Conservation (phyloP, 2,888 invertebrate species). For the Embidobia sp. region DNA sequence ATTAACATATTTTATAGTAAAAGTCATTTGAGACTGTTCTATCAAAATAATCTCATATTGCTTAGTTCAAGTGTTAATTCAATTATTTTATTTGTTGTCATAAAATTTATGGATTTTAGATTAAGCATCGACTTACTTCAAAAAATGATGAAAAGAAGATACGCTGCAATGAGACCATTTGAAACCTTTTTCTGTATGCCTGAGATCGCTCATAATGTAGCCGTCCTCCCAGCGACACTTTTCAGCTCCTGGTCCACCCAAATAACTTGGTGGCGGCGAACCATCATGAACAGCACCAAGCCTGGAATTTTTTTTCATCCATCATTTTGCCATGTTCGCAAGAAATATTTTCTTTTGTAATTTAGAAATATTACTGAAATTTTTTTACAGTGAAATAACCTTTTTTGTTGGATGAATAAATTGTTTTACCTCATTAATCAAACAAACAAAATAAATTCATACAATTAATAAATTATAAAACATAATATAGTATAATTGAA, state of each 20-base stretch:
- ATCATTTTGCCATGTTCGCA: slow-evolving; percentile 6
- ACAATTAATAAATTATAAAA: too few relatives aligned
- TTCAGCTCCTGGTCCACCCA: slow-evolving; percentile 96
- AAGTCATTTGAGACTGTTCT: too few relatives aligned
- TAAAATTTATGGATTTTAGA: not conserved
- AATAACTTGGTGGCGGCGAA: slow-evolving; percentile 95
- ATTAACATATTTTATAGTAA: too few relatives aligned
- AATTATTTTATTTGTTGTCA: not conserved
- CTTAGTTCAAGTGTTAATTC: not conserved
- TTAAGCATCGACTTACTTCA: slow-evolving; percentile 87
- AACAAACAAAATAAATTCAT: too few relatives aligned
- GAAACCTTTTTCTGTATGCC: slow-evolving; percentile 97
- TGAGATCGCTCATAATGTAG: slow-evolving; percentile 96
- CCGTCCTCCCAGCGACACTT: slow-evolving; percentile 98
- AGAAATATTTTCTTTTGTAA: not conserved
- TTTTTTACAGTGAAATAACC: too few relatives aligned
- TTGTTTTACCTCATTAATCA: too few relatives aligned
- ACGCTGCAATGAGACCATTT: slow-evolving; percentile 96
- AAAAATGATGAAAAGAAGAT: slow-evolving; percentile 96
- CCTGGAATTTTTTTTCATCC: slow-evolving; percentile 81
- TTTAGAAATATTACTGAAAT: too few relatives aligned
- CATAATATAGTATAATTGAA: too few relatives aligned
- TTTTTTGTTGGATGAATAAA: too few relatives aligned
- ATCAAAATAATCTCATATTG: not conserved
- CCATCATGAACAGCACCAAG: slow-evolving; percentile 98